A percentile compares a stretch with the other conserved stretches of the same genome.
phyloP scores from a whole-genome alignment of 2,113 vertebrate genomes.

The Protobothrops flavoviridis region DNA sequence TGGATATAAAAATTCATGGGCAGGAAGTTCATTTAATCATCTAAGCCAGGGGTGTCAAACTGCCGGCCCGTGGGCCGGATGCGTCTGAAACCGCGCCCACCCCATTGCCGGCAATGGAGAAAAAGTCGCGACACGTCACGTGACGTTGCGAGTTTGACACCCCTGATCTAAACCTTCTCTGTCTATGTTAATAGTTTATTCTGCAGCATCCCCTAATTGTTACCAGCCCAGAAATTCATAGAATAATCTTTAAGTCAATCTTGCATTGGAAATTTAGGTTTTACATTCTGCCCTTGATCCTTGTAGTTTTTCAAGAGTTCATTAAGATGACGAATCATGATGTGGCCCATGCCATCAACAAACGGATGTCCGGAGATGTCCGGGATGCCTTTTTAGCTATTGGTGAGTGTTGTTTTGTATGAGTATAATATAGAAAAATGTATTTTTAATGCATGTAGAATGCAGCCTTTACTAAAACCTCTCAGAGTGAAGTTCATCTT shows the following conservation, averaged over 20 bases:
- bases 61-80: too few relatives aligned
- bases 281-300: conserved; percentile 5
- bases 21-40: not conserved
- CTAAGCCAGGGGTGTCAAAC: too few relatives aligned
- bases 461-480: not conserved
- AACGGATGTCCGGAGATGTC: conserved; percentile 92
- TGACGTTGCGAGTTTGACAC: too few relatives aligned
- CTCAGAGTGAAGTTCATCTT: not conserved
- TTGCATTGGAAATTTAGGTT: not conserved
- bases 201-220: not conserved
- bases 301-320: conserved; percentile 93
- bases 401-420: conserved; percentile 70
- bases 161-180: not conserved
- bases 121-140: too few relatives aligned
- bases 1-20: not conserved
- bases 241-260: not conserved
- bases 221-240: not conserved
- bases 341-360: conserved; percentile 92
- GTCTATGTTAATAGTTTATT: not conserved
- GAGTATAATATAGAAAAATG: not conserved
- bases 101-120: too few relatives aligned
- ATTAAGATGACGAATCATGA: conserved; percentile 91
- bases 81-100: too few relatives aligned
- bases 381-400: conserved; percentile 86
- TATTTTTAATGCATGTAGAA: not conserved